phyloP scores from a whole-genome alignment of 2,888 invertebrate genomes.

The Electrophaes corylata region DNA sequence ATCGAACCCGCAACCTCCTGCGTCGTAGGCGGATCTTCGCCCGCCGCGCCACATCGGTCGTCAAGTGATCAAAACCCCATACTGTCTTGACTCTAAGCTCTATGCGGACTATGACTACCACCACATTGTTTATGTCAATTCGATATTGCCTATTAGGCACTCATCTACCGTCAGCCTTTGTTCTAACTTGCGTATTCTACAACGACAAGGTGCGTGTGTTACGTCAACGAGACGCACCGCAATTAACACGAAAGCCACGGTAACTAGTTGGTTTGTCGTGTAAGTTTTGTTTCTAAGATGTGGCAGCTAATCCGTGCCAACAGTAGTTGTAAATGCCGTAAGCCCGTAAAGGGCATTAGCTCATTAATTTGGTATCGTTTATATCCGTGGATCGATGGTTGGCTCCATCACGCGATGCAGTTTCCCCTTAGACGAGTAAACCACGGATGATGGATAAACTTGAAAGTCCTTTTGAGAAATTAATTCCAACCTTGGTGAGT shows the following conservation, averaged over 20 bases:
- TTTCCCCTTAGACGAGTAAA: conserved; percentile 49
- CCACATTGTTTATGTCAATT: too few relatives aligned
- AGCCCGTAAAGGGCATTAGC: conserved; percentile 4
- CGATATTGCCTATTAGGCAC: too few relatives aligned
- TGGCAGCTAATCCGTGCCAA: not conserved
- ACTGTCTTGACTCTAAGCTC: too few relatives aligned
- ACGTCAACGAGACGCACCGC: too few relatives aligned
- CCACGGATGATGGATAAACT: conserved; percentile 8
- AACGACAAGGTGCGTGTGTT: too few relatives aligned
- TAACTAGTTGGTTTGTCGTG: not conserved
- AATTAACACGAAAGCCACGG: not conserved
- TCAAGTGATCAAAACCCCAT: too few relatives aligned
- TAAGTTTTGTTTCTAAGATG: not conserved
- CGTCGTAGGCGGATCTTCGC: too few relatives aligned
- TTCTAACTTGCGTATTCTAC: too few relatives aligned
- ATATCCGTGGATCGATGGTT: conserved; percentile 28
- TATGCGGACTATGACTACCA: too few relatives aligned
- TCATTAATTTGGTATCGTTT: conserved; percentile 11
- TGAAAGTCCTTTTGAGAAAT: not conserved
- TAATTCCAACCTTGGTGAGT: not conserved
- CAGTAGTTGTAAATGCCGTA: conserved; percentile 1
- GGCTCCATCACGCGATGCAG: conserved; percentile 41
- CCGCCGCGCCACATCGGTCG: too few relatives aligned
- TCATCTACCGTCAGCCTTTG: too few relatives aligned
- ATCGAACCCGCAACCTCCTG: too few relatives aligned